These are phyloP conservation scores for Kryphioiulus occultus DNA, from an alignment of 2,888 invertebrate genomes.

Conservation along the genomic window DNA sequence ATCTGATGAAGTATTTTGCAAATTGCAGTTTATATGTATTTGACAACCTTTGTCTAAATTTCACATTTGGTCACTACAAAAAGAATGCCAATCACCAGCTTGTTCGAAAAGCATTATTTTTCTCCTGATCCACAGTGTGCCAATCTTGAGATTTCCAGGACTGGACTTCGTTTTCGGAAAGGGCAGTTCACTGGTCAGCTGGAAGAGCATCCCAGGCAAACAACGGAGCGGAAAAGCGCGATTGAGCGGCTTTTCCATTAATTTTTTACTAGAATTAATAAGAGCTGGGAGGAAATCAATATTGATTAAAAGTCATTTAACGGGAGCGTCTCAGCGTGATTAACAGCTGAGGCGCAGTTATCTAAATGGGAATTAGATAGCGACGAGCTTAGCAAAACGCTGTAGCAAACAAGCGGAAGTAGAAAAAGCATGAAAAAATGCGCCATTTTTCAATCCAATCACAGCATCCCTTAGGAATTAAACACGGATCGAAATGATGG, in stretches of 20 bases:
- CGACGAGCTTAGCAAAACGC: neutral
- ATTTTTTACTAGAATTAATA: neutral
- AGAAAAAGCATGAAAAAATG: neutral
- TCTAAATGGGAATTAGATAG: conserved; percentile 35
- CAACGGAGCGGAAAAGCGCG: neutral
- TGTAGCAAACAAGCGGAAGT: neutral
- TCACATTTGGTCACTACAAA: too few species aligned
- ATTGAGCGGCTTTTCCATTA: neutral
- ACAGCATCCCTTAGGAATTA: neutral
- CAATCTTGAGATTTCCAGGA: too few species aligned
- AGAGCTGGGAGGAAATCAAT: conserved; percentile 1
- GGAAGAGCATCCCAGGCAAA: too few species aligned
- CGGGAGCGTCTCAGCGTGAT: conserved; percentile 19
- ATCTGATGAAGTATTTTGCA: too few species aligned
- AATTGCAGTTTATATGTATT: too few species aligned
- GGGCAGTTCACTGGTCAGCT: too few species aligned
- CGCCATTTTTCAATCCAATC: neutral
- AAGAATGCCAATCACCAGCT: too few species aligned
- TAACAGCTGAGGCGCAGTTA: conserved; percentile 25
- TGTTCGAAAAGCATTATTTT: too few species aligned
- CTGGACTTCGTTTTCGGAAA: too few species aligned
- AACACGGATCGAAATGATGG: neutral
- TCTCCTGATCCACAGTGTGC: too few species aligned
- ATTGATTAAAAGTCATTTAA: conserved; percentile 35
- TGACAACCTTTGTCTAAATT: too few species aligned